Evolutionary conservation across 2,797 vertebrate species (phyloP).

Genomic region (Ataeniobius toweri): DNA sequence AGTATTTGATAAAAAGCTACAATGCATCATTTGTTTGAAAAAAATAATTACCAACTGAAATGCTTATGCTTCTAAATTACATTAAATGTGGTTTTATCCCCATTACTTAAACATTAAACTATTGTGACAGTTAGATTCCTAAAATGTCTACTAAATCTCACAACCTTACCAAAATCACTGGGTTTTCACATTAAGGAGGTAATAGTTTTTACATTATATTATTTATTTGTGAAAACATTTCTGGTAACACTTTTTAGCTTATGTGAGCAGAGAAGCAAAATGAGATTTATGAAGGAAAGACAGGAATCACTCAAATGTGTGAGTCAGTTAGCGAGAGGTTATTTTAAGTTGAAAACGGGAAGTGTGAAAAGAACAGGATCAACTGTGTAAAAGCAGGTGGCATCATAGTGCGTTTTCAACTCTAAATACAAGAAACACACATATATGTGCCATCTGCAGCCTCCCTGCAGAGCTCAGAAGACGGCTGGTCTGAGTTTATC

Average conservation of each 20-base stretch:
- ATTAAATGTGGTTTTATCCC: not conserved
- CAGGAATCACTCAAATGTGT: conserved; percentile 8
- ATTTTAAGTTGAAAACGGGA: conserved; percentile 45
- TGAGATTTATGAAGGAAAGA: not conserved
- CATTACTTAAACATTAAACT: not conserved
- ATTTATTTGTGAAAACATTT: not conserved
- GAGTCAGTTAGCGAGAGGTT: conserved; percentile 26
- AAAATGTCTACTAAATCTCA: not conserved
- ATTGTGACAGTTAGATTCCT: not conserved
- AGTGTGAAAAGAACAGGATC: conserved; percentile 49
- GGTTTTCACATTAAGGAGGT: not conserved
- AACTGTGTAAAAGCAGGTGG: conserved; percentile 57
- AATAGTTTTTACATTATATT: not conserved
- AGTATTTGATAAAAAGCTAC: too few relatives aligned
- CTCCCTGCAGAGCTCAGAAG: conserved; percentile 48
- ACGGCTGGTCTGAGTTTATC: conserved; percentile 48
- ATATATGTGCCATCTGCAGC: conserved; percentile 60
- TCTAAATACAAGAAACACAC: conserved; percentile 9
- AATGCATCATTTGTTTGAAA: too few relatives aligned
- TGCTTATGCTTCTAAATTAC: not conserved
- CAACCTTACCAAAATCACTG: not conserved
- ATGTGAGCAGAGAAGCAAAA: conserved; percentile 7
- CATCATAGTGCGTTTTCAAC: conserved; percentile 28
- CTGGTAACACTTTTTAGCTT: not conserved
- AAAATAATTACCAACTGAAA: not conserved